phyloP scores from a whole-genome alignment of 2,113 vertebrate genomes.

The Opisthocomus hoazin region DNA sequence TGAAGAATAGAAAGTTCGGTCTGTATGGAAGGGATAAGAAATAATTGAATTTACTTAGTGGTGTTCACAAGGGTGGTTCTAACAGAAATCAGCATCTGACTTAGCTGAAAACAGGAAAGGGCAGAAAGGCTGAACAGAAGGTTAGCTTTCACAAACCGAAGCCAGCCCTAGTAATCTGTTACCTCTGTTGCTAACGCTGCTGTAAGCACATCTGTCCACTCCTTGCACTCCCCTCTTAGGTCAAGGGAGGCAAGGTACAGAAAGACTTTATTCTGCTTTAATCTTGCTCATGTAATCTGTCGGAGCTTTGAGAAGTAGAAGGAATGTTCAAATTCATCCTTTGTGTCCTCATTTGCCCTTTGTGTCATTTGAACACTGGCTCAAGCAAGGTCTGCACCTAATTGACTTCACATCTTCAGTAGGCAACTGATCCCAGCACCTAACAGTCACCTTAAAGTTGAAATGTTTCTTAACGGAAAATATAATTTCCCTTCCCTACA shows the following conservation, averaged over 20 bases:
- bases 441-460: neutral
- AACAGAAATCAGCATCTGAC: neutral
- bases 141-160: neutral
- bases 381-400: neutral
- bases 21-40: neutral
- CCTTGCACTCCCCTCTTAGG: neutral
- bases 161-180: neutral
- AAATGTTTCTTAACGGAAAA: neutral
- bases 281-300: neutral
- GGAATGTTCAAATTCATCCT: neutral
- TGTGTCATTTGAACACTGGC: neutral
- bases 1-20: neutral
- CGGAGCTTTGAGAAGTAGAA: neutral
- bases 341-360: neutral
- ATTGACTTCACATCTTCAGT: neutral
- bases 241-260: neutral
- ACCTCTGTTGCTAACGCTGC: neutral
- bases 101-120: neutral
- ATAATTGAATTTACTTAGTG: neutral
- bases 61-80: neutral
- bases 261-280: neutral
- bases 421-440: neutral
- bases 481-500: neutral
- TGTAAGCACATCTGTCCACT: neutral
- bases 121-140: neutral